Evolutionary conservation across 2,888 invertebrate genomes (phyloP).

Genomic region (Liodrosophila aerea): DNA sequence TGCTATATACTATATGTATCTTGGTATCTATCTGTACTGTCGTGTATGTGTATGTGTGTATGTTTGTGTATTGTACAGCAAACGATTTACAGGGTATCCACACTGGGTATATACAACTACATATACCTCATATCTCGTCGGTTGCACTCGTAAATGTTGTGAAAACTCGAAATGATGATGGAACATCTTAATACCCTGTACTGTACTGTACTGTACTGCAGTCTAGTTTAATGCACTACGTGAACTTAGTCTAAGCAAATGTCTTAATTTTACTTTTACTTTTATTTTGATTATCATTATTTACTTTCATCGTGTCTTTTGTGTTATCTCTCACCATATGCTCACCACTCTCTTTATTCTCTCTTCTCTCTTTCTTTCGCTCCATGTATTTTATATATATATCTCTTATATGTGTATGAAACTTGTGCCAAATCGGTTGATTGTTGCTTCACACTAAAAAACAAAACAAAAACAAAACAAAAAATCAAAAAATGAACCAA

Average conservation of each 20-base stretch:
- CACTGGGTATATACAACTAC: neutral
- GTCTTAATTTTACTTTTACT: slow-evolving; percentile 13
- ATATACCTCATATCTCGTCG: slow-evolving; percentile 11
- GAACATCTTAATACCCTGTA: too few relatives aligned
- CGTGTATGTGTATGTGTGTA: too few relatives aligned
- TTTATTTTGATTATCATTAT: slow-evolving; percentile 24
- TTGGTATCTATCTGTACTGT: too few relatives aligned
- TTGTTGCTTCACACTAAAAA: slow-evolving; percentile 42
- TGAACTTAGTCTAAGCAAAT: slow-evolving; percentile 4
- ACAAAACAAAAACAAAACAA: slow-evolving; percentile 31
- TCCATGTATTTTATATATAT: slow-evolving; percentile 36
- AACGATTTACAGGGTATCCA: too few relatives aligned
- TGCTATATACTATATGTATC: too few relatives aligned
- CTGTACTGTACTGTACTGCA: too few relatives aligned
- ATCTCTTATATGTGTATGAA: slow-evolving; percentile 38
- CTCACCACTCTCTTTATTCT: slow-evolving; percentile 24
- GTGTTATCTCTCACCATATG: slow-evolving; percentile 33
- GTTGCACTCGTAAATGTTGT: slow-evolving; percentile 47
- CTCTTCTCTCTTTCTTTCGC: slow-evolving; percentile 28
- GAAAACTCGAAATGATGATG: slow-evolving; percentile 2
- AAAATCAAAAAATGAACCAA: slow-evolving; percentile 10
- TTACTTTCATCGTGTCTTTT: slow-evolving; percentile 24
- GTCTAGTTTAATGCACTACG: too few relatives aligned
- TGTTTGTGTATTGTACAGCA: too few relatives aligned
- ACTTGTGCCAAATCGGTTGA: slow-evolving; percentile 39